phyloP scores from a whole-genome alignment of 2,888 invertebrate species.

The Dinocampus coccinellae region DNA sequence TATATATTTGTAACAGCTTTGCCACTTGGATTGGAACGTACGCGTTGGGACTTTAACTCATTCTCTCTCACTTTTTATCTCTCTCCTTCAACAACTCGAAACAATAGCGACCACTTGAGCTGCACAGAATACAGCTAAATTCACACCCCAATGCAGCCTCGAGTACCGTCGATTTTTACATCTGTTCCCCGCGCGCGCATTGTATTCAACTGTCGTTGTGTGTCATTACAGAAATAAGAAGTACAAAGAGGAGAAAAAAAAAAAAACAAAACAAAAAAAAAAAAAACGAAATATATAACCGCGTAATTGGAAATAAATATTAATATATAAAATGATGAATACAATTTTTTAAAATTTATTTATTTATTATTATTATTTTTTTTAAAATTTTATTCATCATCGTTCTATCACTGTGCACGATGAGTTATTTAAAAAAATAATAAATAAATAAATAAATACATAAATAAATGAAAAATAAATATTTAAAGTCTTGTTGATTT shows the following conservation, averaged over 20 bases:
- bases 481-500: not conserved
- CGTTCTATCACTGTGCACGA: too few species aligned
- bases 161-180: constrained; percentile 21
- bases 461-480: not conserved
- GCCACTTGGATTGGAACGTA: not conserved
- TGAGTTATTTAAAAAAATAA: not conserved
- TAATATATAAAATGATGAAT: too few species aligned
- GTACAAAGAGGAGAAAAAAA: not conserved
- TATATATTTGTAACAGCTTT: not conserved
- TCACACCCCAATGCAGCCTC: constrained; percentile 30
- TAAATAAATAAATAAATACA: not conserved
- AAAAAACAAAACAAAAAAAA: not conserved
- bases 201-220: constrained; percentile 13
- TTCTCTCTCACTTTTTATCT: not conserved
- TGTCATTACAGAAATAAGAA: not conserved
- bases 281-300: not conserved
- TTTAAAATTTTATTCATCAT: too few species aligned
- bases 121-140: constrained; percentile 11
- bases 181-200: constrained; percentile 25
- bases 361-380: too few species aligned
- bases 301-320: too few species aligned
- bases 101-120: constrained; percentile 23
- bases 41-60: not conserved
- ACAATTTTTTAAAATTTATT: too few species aligned
- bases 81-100: constrained; percentile 15